Conservation (phyloP, 2,797 vertebrate genomes). For the Esox masquinongy region DNA sequence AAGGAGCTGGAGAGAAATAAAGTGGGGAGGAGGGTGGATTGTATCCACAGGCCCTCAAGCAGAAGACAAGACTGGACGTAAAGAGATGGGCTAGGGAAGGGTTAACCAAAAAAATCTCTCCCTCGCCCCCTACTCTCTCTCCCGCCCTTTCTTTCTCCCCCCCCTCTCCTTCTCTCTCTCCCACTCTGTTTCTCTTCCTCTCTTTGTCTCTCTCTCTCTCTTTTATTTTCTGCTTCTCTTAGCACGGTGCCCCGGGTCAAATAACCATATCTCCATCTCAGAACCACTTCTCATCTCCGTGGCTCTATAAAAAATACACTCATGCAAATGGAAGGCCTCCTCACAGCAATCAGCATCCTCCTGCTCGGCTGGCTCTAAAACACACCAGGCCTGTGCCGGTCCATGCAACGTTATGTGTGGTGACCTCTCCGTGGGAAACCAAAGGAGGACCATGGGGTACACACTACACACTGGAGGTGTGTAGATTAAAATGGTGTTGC, state of each 20-base stretch:
- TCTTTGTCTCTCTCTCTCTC: constrained; percentile 51
- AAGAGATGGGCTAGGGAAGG: constrained; percentile 39
- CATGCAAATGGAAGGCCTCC: constrained; percentile 1
- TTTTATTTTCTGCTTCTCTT: constrained; percentile 44
- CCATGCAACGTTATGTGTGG: background rate
- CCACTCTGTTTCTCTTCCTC: constrained; percentile 19
- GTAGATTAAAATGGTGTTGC: background rate
- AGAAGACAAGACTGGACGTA: constrained; percentile 40
- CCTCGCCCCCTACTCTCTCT: constrained; percentile 21
- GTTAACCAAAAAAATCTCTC: constrained; percentile 50
- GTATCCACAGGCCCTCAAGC: constrained; percentile 43
- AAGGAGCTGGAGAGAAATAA: constrained; percentile 25
- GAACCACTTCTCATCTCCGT: constrained; percentile 60
- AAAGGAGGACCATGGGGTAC: background rate
- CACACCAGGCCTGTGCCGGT: constrained; percentile 17
- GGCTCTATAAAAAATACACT: constrained; percentile 40
- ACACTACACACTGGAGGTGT: background rate
- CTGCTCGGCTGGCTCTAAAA: constrained; percentile 39
- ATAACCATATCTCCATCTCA: constrained; percentile 70
- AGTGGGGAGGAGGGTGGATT: constrained; percentile 26
- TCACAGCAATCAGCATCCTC: constrained; percentile 50
- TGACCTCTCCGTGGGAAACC: background rate
- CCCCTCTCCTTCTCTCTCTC: constrained; percentile 12
- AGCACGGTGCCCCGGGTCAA: constrained; percentile 63
- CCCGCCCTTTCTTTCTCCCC: constrained; percentile 7